These are phyloP conservation scores for Creontiades dilutus DNA, from an alignment of 2,888 invertebrate species.

Conservation along the genomic window DNA sequence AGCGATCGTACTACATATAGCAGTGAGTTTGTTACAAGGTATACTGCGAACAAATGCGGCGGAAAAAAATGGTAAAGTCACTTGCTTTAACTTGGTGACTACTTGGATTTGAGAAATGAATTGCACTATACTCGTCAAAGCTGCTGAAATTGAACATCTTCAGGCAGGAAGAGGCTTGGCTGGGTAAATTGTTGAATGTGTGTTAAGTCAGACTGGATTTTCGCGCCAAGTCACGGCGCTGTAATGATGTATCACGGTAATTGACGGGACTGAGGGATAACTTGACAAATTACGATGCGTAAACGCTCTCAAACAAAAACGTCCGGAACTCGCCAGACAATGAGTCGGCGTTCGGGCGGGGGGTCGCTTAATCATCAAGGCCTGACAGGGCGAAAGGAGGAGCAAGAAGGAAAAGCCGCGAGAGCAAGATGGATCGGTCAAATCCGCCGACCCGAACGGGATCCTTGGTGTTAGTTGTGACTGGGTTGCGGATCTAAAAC, in stretches of 20 bases:
- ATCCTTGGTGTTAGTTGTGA: conserved; percentile 29
- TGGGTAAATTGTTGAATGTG: not conserved
- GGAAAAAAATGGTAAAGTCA: too few species aligned
- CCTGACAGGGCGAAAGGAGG: conserved; percentile 51
- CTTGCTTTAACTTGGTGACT: too few species aligned
- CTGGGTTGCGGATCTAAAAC: not conserved
- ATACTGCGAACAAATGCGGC: too few species aligned
- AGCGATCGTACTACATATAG: too few species aligned
- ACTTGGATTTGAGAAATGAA: too few species aligned
- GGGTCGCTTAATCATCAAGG: conserved; percentile 33
- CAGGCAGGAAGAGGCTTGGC: too few species aligned
- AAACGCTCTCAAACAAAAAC: conserved; percentile 38
- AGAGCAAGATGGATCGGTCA: conserved; percentile 56
- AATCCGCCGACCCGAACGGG: conserved; percentile 27
- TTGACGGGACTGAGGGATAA: conserved; percentile 42
- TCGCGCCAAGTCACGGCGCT: not conserved
- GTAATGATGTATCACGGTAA: conserved; percentile 51
- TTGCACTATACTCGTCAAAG: too few species aligned
- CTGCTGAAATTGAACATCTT: too few species aligned
- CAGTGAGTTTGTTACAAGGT: too few species aligned
- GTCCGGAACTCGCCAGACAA: conserved; percentile 33
- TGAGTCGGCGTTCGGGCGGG: not conserved
- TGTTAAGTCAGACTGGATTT: not conserved
- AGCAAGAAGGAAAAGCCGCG: conserved; percentile 39
- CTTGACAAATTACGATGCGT: conserved; percentile 47